Evolutionary conservation across 1,140 invertebrate genomes (phyloP), one percentile per base, ranked within the genome.

Genomic region (Halesus radiatus): DNA sequence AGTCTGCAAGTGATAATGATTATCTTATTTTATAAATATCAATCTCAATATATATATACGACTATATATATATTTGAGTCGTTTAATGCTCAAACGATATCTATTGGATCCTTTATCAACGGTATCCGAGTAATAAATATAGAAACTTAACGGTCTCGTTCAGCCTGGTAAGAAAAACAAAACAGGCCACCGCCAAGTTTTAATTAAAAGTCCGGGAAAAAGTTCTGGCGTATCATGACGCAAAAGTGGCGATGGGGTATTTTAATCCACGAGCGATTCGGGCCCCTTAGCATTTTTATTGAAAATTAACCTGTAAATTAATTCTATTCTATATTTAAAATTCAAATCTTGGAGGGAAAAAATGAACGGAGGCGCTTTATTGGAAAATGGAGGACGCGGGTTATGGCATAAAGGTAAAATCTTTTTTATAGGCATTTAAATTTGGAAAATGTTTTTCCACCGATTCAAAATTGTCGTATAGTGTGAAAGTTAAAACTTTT

Each of bases 221-320:
- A 81, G 54, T 81, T 81, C 79, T 76, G 76, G 45, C 18, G 60
- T 79, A 79, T 78, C 76, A 70, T 18, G 32, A 58, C 15, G 23
- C 18, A 74, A 79, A 80, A 82, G 78, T 82, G 78, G 78, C 78
- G 68, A 70, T 75, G 76, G 76, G 64, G 76, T 72, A 82, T 80
- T 82, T 82, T 82, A 82, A 82, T 82, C 81, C 79, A 56, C 53
- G 73, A 72, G 78, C 77, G 81, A 82, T 82, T 80, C 76, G 78
- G 78, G 74, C 81, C 77, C 53, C 70, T 82, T 80, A 82, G 78
- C 78, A 82, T 82, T 80, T 82, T 82, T 82, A 82, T 82, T 82
- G 81, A 82, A 82, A 82, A 82, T 82, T 82, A 82, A 82, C 81
- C 81, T 82, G 81, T 74, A 78, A 82, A 82, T 82, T 82, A 82